phyloP scores from a whole-genome alignment of 2,888 invertebrate genomes.

The Andricus curvator region DNA sequence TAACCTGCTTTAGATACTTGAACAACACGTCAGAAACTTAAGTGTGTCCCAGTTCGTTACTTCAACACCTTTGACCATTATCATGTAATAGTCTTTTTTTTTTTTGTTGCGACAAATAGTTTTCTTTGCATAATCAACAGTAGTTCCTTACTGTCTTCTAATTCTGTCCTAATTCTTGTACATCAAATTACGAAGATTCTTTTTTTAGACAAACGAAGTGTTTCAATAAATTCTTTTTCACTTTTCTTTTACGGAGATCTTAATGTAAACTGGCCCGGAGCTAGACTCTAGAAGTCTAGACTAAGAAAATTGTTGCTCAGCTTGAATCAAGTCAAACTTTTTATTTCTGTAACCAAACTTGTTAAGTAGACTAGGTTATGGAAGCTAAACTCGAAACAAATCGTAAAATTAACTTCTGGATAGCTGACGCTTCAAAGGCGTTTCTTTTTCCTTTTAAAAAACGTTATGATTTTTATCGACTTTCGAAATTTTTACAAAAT shows the following conservation, averaged over 20 bases:
- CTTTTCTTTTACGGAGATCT: slow-evolving; percentile 15
- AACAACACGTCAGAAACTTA: slow-evolving; percentile 29
- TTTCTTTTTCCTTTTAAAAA: neutral
- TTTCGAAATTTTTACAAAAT: neutral
- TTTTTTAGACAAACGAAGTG: neutral
- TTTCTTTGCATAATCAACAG: neutral
- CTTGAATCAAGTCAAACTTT: slow-evolving; percentile 13
- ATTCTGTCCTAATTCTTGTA: neutral
- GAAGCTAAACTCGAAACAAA: neutral
- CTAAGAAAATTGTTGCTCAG: slow-evolving; percentile 21
- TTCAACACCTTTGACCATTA: neutral
- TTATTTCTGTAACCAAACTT: slow-evolving; percentile 33
- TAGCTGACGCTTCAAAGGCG: neutral
- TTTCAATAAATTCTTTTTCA: neutral
- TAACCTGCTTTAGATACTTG: neutral
- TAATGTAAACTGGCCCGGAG: slow-evolving; percentile 27
- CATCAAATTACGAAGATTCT: neutral
- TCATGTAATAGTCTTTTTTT: neutral
- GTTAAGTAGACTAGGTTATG: slow-evolving; percentile 26
- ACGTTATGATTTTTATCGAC: neutral
- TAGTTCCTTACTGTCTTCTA: neutral
- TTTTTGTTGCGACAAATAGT: neutral
- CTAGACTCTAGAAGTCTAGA: slow-evolving; percentile 15
- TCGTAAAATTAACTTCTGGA: slow-evolving; percentile 13
- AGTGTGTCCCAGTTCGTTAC: neutral